Base-by-base conservation (phyloP, 2,797 vertebrate species). In the Chrysocyon brachyurus region DNA sequence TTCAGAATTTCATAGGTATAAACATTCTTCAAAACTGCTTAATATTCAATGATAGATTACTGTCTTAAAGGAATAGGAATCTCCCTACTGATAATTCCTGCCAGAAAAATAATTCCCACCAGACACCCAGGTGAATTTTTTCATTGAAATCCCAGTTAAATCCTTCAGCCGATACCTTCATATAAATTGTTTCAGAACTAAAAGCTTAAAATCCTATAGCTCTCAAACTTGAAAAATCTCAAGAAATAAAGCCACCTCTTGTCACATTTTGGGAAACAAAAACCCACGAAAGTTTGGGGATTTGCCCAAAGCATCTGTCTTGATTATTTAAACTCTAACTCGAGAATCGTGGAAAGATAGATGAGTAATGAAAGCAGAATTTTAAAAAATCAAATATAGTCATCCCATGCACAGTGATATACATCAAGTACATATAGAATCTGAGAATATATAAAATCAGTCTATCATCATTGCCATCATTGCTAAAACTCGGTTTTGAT, bases 251-350 rank as follows among this genome's bases (percentile, higher is more conserved):
- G 75, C 21, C 1, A 75, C 21, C 2, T 79, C 11, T 3, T 64
- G 11, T 56, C 64, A 54, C 12, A 92, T 95, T 94, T 96, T 86
- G 91, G 31, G 87, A 91, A 79, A 94, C 36, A 46, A 87, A 90
- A 94, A 22, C 75, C 22, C 49, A 70, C 22, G 78, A 83, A 87
- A 59, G 24, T 73, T 66, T 86, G 56, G 15, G 72, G 66, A 82
- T 92, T 90, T 94, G 54, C 40, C 78, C 33, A 57, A 92, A 73
- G 73, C 31, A 73, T 6, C 31, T 57, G 7, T 83, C 79, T 83
- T 57, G 28, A 87, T 91, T 68, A 92, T 68, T 92, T 92, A 94
- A 93, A 87, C 61, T 84, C 46, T 68, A 70, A 59, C 16, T 88
- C 33, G 64, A 90, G 56, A 92, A 90, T 84, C 73, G 33, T 72